Percentiles rank a stretch among this genome's conserved stretches.
Evolutionary conservation across 35 echinoderm and acorn worm genomes (phyloP).

Genomic region (Apostichopus japonicus): DNA sequence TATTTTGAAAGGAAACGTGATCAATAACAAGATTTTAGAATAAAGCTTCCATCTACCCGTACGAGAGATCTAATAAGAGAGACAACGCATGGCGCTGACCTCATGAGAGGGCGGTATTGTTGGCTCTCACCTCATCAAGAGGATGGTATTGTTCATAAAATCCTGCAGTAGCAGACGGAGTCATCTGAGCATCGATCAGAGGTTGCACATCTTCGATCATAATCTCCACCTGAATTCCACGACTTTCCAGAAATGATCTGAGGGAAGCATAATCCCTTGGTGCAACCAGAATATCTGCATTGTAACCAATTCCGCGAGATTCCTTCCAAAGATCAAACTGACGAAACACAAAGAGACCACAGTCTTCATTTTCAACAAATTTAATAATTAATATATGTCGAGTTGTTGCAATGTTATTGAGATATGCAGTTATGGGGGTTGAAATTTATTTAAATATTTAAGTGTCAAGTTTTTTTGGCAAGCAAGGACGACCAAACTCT

Average conservation of each 20-base stretch:
- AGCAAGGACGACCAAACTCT: too few species aligned
- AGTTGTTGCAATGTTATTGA: too few species aligned
- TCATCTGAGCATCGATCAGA: constrained; percentile 21
- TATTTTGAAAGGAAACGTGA: too few species aligned
- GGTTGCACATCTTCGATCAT: constrained; percentile 39
- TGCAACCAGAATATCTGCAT: neutral
- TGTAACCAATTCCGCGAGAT: constrained; percentile 4
- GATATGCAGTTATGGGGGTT: too few species aligned
- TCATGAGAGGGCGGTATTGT: too few species aligned
- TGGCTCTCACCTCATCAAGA: neutral
- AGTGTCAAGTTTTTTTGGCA: too few species aligned
- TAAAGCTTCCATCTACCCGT: too few species aligned
- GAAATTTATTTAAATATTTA: too few species aligned
- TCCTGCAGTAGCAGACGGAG: neutral
- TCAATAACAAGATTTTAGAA: too few species aligned
- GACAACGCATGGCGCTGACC: too few species aligned
- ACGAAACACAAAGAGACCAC: neutral
- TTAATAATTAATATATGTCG: too few species aligned
- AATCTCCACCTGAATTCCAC: neutral
- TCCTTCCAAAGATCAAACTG: constrained; percentile 11
- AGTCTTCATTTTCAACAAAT: neutral
- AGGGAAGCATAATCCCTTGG: neutral
- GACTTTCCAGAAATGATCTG: neutral
- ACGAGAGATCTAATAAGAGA: too few species aligned
- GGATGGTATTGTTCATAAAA: neutral